These are phyloP conservation scores for Hypselothyrea guttata DNA, from an alignment of 2,888 invertebrate genomes.

Conservation along the genomic window DNA sequence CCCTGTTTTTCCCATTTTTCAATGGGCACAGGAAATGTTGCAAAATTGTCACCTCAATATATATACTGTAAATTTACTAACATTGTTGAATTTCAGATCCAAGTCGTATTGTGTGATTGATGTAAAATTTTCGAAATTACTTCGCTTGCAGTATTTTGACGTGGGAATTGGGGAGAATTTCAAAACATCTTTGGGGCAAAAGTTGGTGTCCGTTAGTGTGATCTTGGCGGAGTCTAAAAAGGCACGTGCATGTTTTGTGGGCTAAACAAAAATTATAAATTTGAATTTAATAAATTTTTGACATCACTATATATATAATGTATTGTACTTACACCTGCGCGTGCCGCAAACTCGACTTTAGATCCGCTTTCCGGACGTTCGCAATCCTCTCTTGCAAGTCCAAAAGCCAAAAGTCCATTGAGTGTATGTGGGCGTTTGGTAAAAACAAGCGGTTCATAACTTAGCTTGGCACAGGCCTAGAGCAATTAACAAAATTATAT, in stretches of 20 bases:
- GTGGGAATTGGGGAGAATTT: constrained; percentile 82
- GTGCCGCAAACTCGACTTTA: constrained; percentile 74
- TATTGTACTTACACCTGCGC: constrained; percentile 78
- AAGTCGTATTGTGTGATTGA: constrained; percentile 80
- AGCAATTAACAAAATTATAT: constrained; percentile 2
- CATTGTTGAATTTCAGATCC: constrained; percentile 80
- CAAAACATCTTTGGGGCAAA: constrained; percentile 81
- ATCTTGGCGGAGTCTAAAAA: constrained; percentile 78
- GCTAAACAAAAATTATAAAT: constrained; percentile 52
- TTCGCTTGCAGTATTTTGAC: constrained; percentile 81
- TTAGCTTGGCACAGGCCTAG: constrained; percentile 80
- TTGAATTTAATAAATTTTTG: neutral
- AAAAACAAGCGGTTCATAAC: constrained; percentile 81
- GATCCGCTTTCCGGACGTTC: constrained; percentile 78
- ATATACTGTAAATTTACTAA: constrained; percentile 39
- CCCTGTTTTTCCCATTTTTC: too few species aligned
- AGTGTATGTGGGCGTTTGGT: constrained; percentile 81
- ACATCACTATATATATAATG: neutral
- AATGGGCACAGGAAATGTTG: too few species aligned
- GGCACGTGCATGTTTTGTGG: constrained; percentile 80
- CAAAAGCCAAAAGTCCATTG: constrained; percentile 79
- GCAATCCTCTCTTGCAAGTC: constrained; percentile 66
- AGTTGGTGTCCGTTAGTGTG: constrained; percentile 78
- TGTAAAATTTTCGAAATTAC: constrained; percentile 81
- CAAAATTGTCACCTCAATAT: too few species aligned